Base-by-base conservation (phyloP, 2,888 invertebrate genomes). In the Xestoiulus laeticollis region DNA sequence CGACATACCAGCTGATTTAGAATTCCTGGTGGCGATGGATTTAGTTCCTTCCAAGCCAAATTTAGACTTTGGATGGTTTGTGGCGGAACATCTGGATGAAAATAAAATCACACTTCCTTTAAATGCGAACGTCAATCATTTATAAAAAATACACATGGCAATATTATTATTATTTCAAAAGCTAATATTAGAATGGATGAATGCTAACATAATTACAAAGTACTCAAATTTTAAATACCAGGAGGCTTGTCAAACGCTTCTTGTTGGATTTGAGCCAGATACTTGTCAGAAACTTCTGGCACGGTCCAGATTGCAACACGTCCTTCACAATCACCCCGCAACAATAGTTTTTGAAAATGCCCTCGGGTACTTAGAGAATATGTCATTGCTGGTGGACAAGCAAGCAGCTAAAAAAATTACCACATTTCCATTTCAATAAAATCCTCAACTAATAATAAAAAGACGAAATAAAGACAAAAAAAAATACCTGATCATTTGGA, bases 271-370 rank as follows among this genome's bases (percentile, higher is more conserved):
- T 94, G 93, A 88, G 91, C 92, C 89, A 93, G 92, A 90, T 95
- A 94, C 2, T 95, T 94, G 87, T 94, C 93, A 0, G 95, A 94
- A 4, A 96, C 95, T 83, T 97, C 96, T 3, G 98, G 98, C 8
- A 98, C 95, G 88, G 94, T 95, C 98, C 98, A 99, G 8, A 97
- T 93, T 5, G 96, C 95, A 2, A 99, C 95, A 22, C 96, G 95
- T 0, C 98, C 98, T 90, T 96, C 96, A 0, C 97, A 97, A 92
- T 99, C 98, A 0, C 98, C 98, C 0, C 98, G 94, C 6, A 99
- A 92, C 82, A 97, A 91, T 90, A 96, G 94, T 89, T 95, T 93
- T 2, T 94, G 92, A 0, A 94, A 93, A 89, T 95, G 95, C 85
- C 94, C 95, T 3, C 95, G 94, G 6, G 90, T 90, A 19, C 96